A percentile compares a stretch with the other conserved stretches of the same genome.
These are phyloP conservation scores for Coregonus suidteri DNA, from an alignment of 2,797 vertebrate species.

Conservation along the genomic window DNA sequence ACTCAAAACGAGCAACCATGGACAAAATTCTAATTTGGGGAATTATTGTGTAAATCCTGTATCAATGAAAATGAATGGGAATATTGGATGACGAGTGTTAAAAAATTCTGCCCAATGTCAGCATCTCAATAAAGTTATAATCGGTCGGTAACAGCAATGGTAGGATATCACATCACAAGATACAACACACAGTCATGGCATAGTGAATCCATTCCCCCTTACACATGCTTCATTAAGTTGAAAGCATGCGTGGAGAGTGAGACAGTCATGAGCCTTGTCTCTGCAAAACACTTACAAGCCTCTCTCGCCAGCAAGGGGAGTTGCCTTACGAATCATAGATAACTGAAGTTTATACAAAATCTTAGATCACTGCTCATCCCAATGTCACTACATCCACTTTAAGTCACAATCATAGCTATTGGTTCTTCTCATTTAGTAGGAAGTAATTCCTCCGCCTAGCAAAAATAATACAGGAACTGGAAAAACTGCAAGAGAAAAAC, in stretches of 20 bases:
- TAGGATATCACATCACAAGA: conserved; percentile 3
- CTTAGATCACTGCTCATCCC: background rate
- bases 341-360: background rate
- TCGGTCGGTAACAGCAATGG: background rate
- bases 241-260: conserved; percentile 22
- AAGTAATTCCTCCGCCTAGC: too few relatives aligned
- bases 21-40: background rate
- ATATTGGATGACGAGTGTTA: background rate
- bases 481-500: too few relatives aligned
- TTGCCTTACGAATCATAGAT: background rate
- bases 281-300: background rate
- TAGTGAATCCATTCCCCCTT: conserved; percentile 17
- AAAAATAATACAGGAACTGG: too few relatives aligned
- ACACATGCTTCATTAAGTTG: background rate
- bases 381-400: conserved; percentile 2
- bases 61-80: background rate
- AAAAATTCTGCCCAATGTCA: background rate
- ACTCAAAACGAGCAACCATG: background rate
- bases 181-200: background rate
- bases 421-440: too few relatives aligned
- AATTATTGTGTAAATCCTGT: background rate
- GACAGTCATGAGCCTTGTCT: background rate
- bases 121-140: background rate
- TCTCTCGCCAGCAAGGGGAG: background rate
- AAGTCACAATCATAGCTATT: background rate